Evolutionary conservation across 2,888 invertebrate genomes (phyloP), one percentile per base, ranked within the genome.

Genomic region (Antitype chi): DNA sequence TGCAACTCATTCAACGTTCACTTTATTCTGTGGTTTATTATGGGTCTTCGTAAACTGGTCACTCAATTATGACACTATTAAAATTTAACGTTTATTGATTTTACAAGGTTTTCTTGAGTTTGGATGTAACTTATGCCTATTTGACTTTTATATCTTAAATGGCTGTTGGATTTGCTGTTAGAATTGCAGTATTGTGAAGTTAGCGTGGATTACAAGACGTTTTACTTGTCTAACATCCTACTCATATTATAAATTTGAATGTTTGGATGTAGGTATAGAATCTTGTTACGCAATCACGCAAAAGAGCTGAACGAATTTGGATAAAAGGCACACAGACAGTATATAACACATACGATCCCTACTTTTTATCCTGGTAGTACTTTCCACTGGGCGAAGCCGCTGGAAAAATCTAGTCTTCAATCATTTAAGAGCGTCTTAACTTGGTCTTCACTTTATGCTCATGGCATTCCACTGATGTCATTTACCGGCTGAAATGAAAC

Each of bases 61-160:
- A 32, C 38, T 74, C 76, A 84, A 87, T 89, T 85, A 87, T 60
- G 80, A 87, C 78, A 83, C 88, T 86, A 82, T 84, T 85, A 85
- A 84, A 82, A 87, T 86, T 87, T 85, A 76, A 85, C 82, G 67
- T 81, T 82, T 81, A 89, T 87, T 85, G 87, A 89, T 89, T 87
- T 79, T 82, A 78, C 80, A 82, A 88, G 81, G 72, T 74, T 84
- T 83, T 82, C 76, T 73, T 68, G 77, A 86, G 66, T 75, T 86
- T 78, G 28, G 55, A 76, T 74, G 73, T 76, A 79, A 82, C 28
- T 79, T 70, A 76, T 57, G 74, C 55, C 60, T 79, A 57, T 80
- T 88, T 77, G 66, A 49, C 64, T 78, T 76, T 69, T 47, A 64
- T 38, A 11, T 17, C 57, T 55, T 75, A 66, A 76, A 78, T 68